Percentiles rank a stretch among this genome's conserved stretches.
These are phyloP conservation scores for Branchinecta sandiegonensis DNA, from an alignment of 2,888 invertebrate species.

Conservation along the genomic window DNA sequence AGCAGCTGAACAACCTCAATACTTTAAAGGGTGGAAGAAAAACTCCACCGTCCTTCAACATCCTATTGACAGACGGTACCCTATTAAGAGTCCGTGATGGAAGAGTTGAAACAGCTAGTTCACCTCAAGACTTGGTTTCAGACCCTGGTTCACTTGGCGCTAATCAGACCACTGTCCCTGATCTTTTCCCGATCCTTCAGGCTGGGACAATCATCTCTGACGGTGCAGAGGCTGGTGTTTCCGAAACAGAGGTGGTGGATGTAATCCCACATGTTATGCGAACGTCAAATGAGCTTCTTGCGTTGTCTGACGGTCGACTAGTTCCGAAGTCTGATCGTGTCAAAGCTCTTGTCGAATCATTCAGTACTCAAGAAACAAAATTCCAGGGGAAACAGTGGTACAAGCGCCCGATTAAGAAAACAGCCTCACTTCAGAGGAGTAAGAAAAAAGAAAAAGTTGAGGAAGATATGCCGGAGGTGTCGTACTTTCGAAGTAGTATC, in stretches of 20 bases:
- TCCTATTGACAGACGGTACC: not conserved
- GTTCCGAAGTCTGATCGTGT: slow-evolving; percentile 15
- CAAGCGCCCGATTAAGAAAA: not conserved
- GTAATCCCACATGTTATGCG: not conserved
- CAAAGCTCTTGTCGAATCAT: slow-evolving; percentile 7
- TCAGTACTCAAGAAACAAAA: not conserved
- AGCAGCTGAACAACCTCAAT: not conserved
- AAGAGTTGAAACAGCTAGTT: not conserved
- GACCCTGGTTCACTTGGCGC: not conserved
- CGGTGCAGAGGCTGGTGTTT: not conserved
- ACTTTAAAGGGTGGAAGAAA: not conserved
- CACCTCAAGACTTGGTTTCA: not conserved
- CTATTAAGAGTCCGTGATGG: not conserved
- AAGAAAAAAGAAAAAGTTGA: not conserved
- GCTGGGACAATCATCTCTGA: not conserved
- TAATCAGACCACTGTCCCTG: not conserved
- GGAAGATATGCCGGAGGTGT: not conserved
- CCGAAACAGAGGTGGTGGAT: not conserved
- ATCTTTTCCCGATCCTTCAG: no score
- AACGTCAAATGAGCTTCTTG: slow-evolving; percentile 1
- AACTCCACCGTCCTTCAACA: not conserved
- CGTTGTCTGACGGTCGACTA: not conserved
- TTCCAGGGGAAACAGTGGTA: slow-evolving; percentile 15
- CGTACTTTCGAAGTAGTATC: slow-evolving; percentile 1
- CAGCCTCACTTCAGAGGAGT: not conserved